Evolutionary conservation across 2,888 invertebrate species (phyloP).

Genomic region (Agrotis clavis): DNA sequence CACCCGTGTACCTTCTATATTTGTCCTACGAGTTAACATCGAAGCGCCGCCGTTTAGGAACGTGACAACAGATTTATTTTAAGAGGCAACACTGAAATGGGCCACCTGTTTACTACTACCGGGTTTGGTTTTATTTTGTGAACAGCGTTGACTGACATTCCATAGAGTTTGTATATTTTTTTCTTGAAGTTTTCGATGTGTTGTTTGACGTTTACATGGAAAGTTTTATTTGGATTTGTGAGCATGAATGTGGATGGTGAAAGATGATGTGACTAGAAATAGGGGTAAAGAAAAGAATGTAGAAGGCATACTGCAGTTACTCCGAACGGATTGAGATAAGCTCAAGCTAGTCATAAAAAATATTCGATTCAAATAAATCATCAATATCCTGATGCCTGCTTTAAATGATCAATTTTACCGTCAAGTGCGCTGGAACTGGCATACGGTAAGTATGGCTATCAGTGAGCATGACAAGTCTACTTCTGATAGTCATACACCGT

Average conservation of each 20-base stretch:
- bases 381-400: too few species aligned
- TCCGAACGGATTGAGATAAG: too few species aligned
- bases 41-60: slow-evolving; percentile 21
- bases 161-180: background rate
- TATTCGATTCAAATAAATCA: too few species aligned
- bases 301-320: background rate
- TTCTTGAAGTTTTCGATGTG: background rate
- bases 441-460: too few species aligned
- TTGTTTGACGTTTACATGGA: background rate
- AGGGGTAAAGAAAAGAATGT: background rate
- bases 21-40: slow-evolving; percentile 22
- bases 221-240: background rate
- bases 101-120: slow-evolving; percentile 39
- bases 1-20: slow-evolving; percentile 18
- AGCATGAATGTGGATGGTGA: background rate
- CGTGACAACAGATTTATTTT: slow-evolving; percentile 41
- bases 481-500: too few species aligned
- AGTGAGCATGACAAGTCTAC: too few species aligned
- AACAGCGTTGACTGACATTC: slow-evolving; percentile 27
- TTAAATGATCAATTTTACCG: too few species aligned
- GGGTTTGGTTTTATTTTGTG: slow-evolving; percentile 2
- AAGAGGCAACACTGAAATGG: slow-evolving; percentile 8
- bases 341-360: too few species aligned
- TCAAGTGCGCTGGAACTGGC: too few species aligned
- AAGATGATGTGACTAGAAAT: background rate